A percentile compares a stretch with the other conserved stretches of the same genome.
Conservation (phyloP, 2,797 vertebrate species). For the Tiaroga cobitis region DNA sequence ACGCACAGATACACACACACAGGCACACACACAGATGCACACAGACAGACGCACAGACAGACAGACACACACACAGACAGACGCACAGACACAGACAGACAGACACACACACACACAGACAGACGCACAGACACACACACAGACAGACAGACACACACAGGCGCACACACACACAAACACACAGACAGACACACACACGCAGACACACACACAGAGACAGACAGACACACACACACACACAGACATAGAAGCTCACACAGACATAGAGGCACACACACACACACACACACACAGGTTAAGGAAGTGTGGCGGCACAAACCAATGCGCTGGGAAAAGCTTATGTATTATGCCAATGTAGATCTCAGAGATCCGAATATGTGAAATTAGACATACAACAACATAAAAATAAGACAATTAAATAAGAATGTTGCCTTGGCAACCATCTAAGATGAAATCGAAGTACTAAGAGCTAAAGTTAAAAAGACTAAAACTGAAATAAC, state of each 20-base stretch:
- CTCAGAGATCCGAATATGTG: background rate
- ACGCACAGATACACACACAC: too few relatives aligned
- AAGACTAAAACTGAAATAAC: background rate
- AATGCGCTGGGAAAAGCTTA: background rate
- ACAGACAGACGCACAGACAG: rapidly evolving
- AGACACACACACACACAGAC: background rate
- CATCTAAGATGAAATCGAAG: background rate
- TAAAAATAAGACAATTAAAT: rapidly evolving
- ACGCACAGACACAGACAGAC: too few relatives aligned
- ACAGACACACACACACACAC: too few relatives aligned
- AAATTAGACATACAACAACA: background rate
- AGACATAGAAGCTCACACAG: too few relatives aligned
- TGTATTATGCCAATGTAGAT: background rate
- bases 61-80: too few relatives aligned
- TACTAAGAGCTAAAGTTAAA: background rate
- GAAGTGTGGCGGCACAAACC: background rate
- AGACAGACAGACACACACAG: too few relatives aligned
- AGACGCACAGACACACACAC: rapidly evolving
- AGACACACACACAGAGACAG: too few relatives aligned
- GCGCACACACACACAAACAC: too few relatives aligned
- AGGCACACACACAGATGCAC: too few relatives aligned
- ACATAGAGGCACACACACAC: rapidly evolving
- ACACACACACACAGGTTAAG: background rate
- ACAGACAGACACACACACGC: too few relatives aligned
- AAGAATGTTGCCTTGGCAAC: too few relatives aligned